These are phyloP conservation scores for Hyperopisus bebe DNA, from an alignment of 2,113 vertebrate genomes.

Conservation along the genomic window DNA sequence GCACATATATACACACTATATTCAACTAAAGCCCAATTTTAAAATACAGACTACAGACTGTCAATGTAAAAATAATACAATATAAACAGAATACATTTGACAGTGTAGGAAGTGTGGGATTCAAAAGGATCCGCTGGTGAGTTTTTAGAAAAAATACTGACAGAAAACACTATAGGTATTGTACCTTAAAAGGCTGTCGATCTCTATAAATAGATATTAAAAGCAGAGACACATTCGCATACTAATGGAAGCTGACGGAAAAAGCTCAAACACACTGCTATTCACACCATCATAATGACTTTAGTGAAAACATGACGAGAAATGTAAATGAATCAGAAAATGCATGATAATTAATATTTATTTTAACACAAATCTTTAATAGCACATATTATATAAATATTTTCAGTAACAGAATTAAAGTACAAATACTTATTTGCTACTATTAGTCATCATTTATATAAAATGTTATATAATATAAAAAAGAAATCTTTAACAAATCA, in stretches of 20 bases:
- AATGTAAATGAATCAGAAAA: not conserved
- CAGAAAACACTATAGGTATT: not conserved
- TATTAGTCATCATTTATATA: not conserved
- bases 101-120: not conserved
- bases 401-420: not conserved
- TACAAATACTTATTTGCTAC: not conserved
- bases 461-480: not conserved
- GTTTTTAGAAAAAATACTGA: not conserved
- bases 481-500: not conserved
- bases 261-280: not conserved
- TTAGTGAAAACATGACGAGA: not conserved
- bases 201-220: conserved; percentile 1
- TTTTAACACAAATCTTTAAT: not conserved
- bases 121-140: not conserved
- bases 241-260: not conserved
- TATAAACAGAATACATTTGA: not conserved
- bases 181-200: not conserved
- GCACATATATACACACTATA: not conserved
- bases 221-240: not conserved
- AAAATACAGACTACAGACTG: not conserved
- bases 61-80: not conserved
- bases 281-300: not conserved
- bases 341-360: not conserved
- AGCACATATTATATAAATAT: not conserved
- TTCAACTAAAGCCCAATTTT: not conserved